Percentiles rank a stretch among this genome's conserved stretches.
Conservation (phyloP, 2,888 invertebrate species). For the Epistrophella euchroma region DNA sequence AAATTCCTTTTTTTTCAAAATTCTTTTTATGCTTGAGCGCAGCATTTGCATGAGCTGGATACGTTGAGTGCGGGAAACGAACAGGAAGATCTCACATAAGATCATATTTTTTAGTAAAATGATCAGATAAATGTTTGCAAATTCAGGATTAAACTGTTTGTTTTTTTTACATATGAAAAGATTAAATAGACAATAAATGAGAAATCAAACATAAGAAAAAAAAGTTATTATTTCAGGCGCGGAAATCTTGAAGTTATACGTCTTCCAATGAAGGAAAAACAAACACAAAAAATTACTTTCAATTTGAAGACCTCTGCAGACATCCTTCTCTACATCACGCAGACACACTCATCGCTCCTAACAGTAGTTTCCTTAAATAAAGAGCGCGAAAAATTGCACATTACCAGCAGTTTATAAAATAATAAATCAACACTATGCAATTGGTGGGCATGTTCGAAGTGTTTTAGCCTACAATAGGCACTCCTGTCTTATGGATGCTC, state of each 20-base stretch:
- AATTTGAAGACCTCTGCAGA: conserved; percentile 43
- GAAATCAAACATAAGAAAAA: conserved; percentile 5
- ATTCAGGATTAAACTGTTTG: conserved; percentile 59
- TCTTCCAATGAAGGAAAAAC: conserved; percentile 18
- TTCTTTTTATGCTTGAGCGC: neutral
- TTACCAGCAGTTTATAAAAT: conserved; percentile 73
- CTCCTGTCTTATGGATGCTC: conserved; percentile 34
- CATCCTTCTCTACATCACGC: neutral
- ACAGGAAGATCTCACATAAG: conserved; percentile 64
- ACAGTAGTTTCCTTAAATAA: conserved; percentile 70
- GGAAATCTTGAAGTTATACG: neutral
- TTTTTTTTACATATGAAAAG: neutral
- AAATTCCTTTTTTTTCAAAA: neutral
- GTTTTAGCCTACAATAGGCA: conserved; percentile 54
- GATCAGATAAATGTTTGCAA: conserved; percentile 77
- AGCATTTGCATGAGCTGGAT: neutral
- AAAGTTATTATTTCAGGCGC: neutral
- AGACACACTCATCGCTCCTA: conserved; percentile 14
- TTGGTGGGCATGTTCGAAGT: conserved; percentile 48
- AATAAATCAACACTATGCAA: conserved; percentile 69
- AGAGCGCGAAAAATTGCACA: conserved; percentile 72
- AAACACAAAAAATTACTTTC: conserved; percentile 47
- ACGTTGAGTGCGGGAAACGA: neutral
- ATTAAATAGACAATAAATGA: neutral
- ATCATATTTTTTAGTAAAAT: conserved; percentile 76